Conservation (phyloP, 2,888 invertebrate genomes). For the Mantis religiosa region DNA sequence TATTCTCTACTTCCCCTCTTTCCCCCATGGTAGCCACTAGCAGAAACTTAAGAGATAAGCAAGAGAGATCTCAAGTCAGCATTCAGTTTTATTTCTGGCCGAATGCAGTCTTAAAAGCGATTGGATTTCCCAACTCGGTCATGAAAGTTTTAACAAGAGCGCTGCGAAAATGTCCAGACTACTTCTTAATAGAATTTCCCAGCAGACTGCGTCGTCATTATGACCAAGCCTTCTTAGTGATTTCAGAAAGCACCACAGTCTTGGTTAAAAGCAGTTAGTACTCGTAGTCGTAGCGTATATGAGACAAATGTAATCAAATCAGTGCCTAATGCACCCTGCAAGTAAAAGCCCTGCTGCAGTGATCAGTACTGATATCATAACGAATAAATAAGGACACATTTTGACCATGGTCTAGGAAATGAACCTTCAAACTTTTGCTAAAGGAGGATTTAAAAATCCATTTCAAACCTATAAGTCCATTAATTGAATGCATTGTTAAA, state of each 20-base stretch:
- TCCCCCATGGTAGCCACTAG: not conserved
- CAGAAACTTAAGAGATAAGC: not conserved
- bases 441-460: no score
- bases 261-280: no score
- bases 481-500: no score
- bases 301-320: no score
- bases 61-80: not conserved
- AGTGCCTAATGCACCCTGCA: no score
- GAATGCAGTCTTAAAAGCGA: not conserved
- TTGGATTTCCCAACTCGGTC: not conserved
- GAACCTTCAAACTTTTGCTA: no score
- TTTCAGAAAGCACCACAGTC: not conserved
- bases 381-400: no score
- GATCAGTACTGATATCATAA: no score
- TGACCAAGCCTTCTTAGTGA: not conserved
- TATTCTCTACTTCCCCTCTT: not conserved
- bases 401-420: no score
- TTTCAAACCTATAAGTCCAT: no score
- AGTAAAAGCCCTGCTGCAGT: no score
- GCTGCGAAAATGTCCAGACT: not conserved
- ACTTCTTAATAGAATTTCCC: not conserved
- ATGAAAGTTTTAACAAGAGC: not conserved
- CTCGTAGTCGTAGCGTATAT: no score
- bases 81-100: not conserved
- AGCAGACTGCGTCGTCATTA: not conserved